These are phyloP conservation scores for Brachionus rotundiformis DNA, from an alignment of 1,140 invertebrate genomes.

Conservation along the genomic window DNA sequence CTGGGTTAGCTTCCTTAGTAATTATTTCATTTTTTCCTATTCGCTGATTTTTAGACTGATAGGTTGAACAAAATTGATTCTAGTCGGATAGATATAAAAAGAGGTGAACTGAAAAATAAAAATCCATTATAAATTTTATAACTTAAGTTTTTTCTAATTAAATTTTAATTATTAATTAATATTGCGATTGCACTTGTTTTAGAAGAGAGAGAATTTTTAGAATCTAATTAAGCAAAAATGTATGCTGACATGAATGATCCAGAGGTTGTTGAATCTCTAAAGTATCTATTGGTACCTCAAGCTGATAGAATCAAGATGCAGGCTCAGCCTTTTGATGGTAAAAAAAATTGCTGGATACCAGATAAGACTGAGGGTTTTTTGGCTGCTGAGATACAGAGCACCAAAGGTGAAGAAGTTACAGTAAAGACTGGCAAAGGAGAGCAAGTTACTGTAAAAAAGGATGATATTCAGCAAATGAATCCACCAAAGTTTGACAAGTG, in stretches of 20 bases:
- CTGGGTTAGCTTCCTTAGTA: constrained; percentile 6
- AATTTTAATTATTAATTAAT: neutral
- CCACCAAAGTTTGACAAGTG: constrained; percentile 99
- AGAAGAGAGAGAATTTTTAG: neutral
- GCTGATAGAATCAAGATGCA: constrained; percentile 64
- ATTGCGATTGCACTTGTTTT: neutral
- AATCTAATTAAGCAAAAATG: constrained; percentile 22
- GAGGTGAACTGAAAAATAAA: constrained; percentile 73
- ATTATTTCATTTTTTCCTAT: constrained; percentile 8
- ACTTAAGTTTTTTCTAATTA: neutral
- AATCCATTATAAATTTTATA: neutral
- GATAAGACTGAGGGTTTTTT: constrained; percentile 95
- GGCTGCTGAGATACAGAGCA: constrained; percentile 93
- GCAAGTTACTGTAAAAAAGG: constrained; percentile 87
- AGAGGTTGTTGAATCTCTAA: constrained; percentile 51
- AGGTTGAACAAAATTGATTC: neutral
- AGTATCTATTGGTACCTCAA: constrained; percentile 43
- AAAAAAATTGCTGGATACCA: constrained; percentile 98
- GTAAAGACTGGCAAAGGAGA: constrained; percentile 70
- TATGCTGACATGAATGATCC: constrained; percentile 51
- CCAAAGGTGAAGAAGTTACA: constrained; percentile 94
- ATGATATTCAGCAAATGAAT: constrained; percentile 94
- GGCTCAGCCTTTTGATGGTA: constrained; percentile 96
- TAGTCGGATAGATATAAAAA: neutral
- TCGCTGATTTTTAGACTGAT: neutral